Percentiles rank a stretch among this genome's conserved stretches.
These are phyloP conservation scores for Hypercompe scribonia DNA, from an alignment of 2,888 invertebrate genomes.

Conservation along the genomic window DNA sequence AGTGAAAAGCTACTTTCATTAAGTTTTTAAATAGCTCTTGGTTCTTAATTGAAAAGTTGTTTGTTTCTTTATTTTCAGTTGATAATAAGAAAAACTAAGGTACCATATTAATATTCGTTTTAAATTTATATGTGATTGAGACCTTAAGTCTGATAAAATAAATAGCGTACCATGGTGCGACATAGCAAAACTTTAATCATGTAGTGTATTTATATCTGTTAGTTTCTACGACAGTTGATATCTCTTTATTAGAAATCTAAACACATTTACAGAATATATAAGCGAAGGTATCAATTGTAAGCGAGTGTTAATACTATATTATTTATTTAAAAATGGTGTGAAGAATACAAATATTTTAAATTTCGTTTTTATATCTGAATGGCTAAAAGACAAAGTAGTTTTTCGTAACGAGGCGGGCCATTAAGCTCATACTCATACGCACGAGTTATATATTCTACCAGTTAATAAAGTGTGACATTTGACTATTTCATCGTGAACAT, in stretches of 20 bases:
- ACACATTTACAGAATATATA: too few relatives aligned
- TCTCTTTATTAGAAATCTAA: too few relatives aligned
- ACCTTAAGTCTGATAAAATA: not conserved
- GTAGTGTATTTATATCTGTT: too few relatives aligned
- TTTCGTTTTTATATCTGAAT: not conserved
- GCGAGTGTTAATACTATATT: too few relatives aligned
- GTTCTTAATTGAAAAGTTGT: not conserved
- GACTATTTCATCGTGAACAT: slow-evolving; percentile 32
- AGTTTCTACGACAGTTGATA: too few relatives aligned
- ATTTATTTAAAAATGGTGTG: too few relatives aligned
- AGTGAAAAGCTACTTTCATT: not conserved
- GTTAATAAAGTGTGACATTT: slow-evolving; percentile 32
- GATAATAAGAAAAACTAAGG: not conserved
- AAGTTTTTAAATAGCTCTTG: not conserved
- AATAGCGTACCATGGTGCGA: not conserved
- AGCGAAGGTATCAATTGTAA: too few relatives aligned
- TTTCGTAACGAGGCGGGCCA: not conserved
- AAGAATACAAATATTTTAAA: too few relatives aligned
- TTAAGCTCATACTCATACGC: slow-evolving; percentile 14
- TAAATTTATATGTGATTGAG: not conserved
- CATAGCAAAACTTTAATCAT: not conserved
- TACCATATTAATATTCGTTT: not conserved
- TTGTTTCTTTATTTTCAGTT: not conserved
- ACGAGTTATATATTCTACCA: slow-evolving; percentile 17
- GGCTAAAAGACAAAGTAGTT: not conserved